Conservation (phyloP, 2,113 vertebrate genomes). For the Benitochromis conjunctus region DNA sequence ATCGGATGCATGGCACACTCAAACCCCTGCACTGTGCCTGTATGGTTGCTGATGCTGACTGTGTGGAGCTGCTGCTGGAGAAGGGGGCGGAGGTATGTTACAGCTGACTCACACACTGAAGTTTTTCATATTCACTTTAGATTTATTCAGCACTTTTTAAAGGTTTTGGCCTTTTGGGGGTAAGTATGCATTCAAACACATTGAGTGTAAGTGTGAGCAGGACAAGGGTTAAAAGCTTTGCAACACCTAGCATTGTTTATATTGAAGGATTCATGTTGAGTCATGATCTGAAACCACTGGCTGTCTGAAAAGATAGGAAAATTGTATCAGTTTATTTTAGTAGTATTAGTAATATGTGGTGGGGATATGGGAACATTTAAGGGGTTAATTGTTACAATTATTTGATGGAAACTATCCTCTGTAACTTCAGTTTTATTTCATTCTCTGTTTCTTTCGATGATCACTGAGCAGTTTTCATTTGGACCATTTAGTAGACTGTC, state of each 20-base stretch:
- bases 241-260: fast-evolving
- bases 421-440: not conserved
- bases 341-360: not conserved
- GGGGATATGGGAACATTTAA: not conserved
- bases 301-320: not conserved
- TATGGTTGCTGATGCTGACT: slow-evolving; percentile 95
- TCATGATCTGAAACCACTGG: not conserved
- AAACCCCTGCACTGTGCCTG: slow-evolving; percentile 97
- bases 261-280: not conserved
- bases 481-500: not conserved
- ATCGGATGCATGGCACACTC: slow-evolving; percentile 92
- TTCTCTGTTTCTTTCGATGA: not conserved
- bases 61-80: slow-evolving; percentile 91
- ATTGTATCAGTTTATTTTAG: not conserved
- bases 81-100: slow-evolving; percentile 89
- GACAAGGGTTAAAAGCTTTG: not conserved
- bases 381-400: not conserved
- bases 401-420: not conserved
- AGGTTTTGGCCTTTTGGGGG: not conserved
- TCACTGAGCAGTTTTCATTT: not conserved
- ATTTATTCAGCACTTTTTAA: not conserved
- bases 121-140: not conserved
- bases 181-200: not conserved
- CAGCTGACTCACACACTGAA: not conserved
- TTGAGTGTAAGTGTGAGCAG: not conserved